phyloP scores from a whole-genome alignment of 2,797 vertebrate species.

The Amazonetta brasiliensis region DNA sequence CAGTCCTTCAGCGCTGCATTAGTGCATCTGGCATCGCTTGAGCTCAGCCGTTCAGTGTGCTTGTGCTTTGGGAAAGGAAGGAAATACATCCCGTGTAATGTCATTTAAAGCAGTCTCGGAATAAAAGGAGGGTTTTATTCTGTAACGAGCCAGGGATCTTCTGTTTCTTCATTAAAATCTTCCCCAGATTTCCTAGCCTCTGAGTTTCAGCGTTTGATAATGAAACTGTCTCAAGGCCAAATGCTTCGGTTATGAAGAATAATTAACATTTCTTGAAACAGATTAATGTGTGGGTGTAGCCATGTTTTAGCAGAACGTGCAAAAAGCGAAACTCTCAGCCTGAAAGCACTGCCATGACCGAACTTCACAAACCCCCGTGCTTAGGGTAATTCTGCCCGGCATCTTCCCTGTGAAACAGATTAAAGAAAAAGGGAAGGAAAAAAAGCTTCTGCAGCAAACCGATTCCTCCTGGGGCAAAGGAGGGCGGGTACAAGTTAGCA shows the following conservation, averaged over 20 bases:
- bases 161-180: background rate
- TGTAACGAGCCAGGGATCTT: background rate
- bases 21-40: background rate
- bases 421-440: fast-evolving
- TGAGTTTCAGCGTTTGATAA: background rate
- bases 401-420: fast-evolving
- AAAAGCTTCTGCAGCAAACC: background rate
- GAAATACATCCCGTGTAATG: background rate
- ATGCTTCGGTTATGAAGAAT: background rate
- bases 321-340: background rate
- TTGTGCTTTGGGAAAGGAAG: background rate
- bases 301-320: fast-evolving
- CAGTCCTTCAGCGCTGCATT: background rate
- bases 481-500: background rate
- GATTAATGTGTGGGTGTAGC: background rate
- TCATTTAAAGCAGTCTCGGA: background rate
- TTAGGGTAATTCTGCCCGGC: background rate
- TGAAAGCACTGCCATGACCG: background rate
- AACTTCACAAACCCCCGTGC: background rate
- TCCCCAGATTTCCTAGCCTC: background rate
- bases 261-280: conserved; percentile 15
- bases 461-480: background rate
- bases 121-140: background rate
- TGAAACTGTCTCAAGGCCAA: background rate
- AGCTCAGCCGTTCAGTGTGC: background rate